Percentiles rank a stretch among this genome's conserved stretches.
phyloP scores from a whole-genome alignment of 1,140 invertebrate species.

The Papilio glaucus region DNA sequence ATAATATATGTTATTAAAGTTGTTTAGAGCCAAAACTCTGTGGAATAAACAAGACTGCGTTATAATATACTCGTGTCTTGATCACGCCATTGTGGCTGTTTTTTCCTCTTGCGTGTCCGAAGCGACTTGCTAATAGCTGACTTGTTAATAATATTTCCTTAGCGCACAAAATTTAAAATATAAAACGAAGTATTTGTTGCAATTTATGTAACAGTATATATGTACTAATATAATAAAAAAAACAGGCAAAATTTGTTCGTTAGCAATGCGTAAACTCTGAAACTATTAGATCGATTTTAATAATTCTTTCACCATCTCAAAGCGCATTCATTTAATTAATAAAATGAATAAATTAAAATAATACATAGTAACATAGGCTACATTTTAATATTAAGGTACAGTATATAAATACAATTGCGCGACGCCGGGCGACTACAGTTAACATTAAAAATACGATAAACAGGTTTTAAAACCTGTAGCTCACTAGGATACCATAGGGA shows the following conservation, averaged over 20 bases:
- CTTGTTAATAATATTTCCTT: neutral
- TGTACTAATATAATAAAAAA: too few species aligned
- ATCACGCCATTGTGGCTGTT: neutral
- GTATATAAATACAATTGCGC: neutral
- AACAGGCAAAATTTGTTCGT: neutral
- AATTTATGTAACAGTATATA: too few species aligned
- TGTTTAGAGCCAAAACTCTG: neutral
- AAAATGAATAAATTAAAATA: too few species aligned
- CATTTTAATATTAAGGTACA: neutral
- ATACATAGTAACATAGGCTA: too few species aligned
- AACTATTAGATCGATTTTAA: neutral
- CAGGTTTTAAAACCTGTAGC: too few species aligned
- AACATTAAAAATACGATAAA: too few species aligned
- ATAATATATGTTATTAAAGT: neutral
- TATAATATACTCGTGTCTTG: neutral
- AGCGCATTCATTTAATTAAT: too few species aligned
- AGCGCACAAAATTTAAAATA: neutral
- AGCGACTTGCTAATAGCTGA: neutral
- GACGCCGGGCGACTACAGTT: too few species aligned
- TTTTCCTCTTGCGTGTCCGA: conserved; percentile 22
- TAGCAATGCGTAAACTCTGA: neutral
- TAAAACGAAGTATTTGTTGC: too few species aligned
- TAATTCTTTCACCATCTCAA: neutral
- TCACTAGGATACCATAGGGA: too few species aligned
- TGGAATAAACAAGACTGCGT: conserved; percentile 18